Conservation (phyloP, 2,888 invertebrate species). For the Rugalucina vietnamica region DNA sequence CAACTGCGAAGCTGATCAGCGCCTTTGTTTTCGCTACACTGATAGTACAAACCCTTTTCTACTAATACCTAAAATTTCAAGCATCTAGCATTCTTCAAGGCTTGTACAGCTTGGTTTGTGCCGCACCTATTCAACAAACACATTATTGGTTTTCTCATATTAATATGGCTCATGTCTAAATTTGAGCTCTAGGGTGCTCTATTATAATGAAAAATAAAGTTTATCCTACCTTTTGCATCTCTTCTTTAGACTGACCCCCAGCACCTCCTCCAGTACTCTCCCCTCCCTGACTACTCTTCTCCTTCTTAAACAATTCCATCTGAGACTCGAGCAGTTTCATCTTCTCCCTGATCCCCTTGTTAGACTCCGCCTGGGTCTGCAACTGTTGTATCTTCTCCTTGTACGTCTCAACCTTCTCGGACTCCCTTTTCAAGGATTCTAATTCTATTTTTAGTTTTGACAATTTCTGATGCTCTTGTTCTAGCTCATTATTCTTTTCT, state of each 20-base stretch:
- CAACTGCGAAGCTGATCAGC: too few relatives aligned
- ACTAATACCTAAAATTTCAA: too few relatives aligned
- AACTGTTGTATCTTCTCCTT: not conserved
- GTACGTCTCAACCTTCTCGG: not conserved
- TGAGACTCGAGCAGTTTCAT: slow-evolving; percentile 5
- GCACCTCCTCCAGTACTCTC: not conserved
- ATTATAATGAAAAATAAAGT: too few relatives aligned
- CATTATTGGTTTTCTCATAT: too few relatives aligned
- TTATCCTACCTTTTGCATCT: slow-evolving; percentile 12
- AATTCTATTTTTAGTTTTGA: not conserved
- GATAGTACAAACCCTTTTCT: too few relatives aligned
- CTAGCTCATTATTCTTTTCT: too few relatives aligned
- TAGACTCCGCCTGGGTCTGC: not conserved
- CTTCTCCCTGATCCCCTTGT: not conserved
- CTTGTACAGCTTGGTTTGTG: too few relatives aligned
- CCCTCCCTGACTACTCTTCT: not conserved
- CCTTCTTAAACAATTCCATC: not conserved
- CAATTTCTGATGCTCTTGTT: not conserved
- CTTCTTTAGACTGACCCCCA: slow-evolving; percentile 4
- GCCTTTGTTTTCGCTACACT: too few relatives aligned
- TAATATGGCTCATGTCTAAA: too few relatives aligned
- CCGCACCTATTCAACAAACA: too few relatives aligned
- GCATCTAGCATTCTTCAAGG: too few relatives aligned
- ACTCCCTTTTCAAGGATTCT: not conserved
- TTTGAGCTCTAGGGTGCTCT: too few relatives aligned